A percentile compares a stretch with the other conserved stretches of the same genome.
These are phyloP conservation scores for Mesorhabditis belari DNA, from an alignment of 2,888 invertebrate genomes.

Conservation along the genomic window DNA sequence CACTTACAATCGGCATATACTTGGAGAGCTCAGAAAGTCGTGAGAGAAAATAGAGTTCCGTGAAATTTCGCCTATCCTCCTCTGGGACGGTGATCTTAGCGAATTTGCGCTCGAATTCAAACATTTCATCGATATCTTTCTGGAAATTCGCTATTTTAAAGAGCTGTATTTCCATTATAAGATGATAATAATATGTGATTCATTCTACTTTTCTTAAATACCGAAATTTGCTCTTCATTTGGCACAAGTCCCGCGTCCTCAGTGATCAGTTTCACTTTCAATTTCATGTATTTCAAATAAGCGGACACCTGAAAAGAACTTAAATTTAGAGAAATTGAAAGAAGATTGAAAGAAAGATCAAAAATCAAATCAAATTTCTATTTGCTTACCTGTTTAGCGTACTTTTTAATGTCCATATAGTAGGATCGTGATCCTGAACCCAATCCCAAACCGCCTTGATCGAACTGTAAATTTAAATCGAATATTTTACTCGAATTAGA, in stretches of 20 bases:
- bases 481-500: too few species aligned
- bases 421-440: slow-evolving; percentile 50
- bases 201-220: neutral
- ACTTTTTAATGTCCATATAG: slow-evolving; percentile 46
- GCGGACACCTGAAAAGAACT: neutral
- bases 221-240: slow-evolving; percentile 27
- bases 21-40: slow-evolving; percentile 31
- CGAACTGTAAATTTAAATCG: slow-evolving; percentile 40
- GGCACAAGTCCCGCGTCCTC: slow-evolving; percentile 34
- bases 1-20: slow-evolving; percentile 42
- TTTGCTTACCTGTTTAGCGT: slow-evolving; percentile 42
- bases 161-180: too few species aligned
- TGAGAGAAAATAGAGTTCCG: slow-evolving; percentile 40
- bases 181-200: neutral
- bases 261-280: slow-evolving; percentile 29
- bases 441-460: slow-evolving; percentile 49
- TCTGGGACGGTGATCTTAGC: slow-evolving; percentile 46
- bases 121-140: slow-evolving; percentile 42
- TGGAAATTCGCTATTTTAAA: slow-evolving; percentile 1
- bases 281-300: neutral
- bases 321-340: too few species aligned
- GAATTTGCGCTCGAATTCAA: slow-evolving; percentile 43
- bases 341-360: neutral
- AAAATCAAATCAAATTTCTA: neutral
- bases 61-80: slow-evolving; percentile 45